Evolutionary conservation across 2,797 vertebrate species (phyloP).

Genomic region (Telmatherina bonti): DNA sequence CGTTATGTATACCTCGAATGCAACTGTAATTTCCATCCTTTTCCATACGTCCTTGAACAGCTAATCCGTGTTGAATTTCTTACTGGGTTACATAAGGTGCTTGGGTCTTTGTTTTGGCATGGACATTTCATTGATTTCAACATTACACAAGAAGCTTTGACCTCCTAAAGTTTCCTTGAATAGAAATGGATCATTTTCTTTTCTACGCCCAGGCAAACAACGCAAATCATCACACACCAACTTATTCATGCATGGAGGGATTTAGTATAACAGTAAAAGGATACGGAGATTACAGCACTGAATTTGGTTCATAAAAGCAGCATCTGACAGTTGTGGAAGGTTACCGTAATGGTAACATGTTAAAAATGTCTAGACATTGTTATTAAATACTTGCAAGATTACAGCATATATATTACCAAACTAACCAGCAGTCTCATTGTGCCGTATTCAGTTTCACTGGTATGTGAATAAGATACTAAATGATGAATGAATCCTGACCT

Average conservation of each 20-base stretch:
- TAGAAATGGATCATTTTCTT: conserved; percentile 53
- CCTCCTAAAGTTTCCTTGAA: conserved; percentile 57
- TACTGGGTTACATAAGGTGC: neutral
- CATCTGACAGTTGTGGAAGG: conserved; percentile 3
- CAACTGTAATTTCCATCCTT: too few species aligned
- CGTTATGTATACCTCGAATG: neutral
- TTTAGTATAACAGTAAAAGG: conserved; percentile 39
- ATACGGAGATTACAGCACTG: conserved; percentile 36
- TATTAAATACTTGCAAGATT: neutral
- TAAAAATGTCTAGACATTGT: neutral
- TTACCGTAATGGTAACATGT: neutral
- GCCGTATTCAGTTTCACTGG: conserved; percentile 48
- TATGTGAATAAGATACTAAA: conserved; percentile 71
- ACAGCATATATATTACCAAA: conserved; percentile 8
- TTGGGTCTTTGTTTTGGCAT: conserved; percentile 31
- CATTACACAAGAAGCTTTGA: conserved; percentile 2
- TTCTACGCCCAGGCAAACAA: conserved; percentile 29
- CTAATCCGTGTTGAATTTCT: conserved; percentile 5
- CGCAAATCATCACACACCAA: conserved; percentile 35
- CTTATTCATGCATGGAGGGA: conserved; percentile 51
- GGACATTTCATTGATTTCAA: conserved; percentile 9
- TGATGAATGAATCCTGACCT: conserved; percentile 71
- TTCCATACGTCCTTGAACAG: neutral
- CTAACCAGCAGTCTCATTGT: conserved; percentile 16
- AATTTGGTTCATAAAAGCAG: conserved; percentile 37